Conservation (phyloP, 2,888 invertebrate genomes). For the Ormyrus nitidulus region DNA sequence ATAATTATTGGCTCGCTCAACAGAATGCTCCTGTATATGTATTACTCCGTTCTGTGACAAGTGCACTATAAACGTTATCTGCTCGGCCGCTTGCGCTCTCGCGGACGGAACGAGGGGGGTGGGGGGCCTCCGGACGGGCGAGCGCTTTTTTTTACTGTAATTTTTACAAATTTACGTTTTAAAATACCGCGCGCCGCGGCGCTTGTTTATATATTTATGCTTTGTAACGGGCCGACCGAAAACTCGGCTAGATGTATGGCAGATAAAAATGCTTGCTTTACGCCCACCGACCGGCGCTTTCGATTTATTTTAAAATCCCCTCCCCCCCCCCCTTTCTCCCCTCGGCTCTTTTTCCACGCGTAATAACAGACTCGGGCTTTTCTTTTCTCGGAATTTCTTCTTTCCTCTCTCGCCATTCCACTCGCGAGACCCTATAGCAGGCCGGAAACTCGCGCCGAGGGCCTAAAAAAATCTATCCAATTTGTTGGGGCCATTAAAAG, state of each 20-base stretch:
- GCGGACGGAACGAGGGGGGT: no score
- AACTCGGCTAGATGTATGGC: slow-evolving; percentile 5
- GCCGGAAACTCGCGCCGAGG: no score
- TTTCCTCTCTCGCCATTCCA: no score
- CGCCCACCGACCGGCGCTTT: slow-evolving; percentile 29
- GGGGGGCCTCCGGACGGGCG: neutral
- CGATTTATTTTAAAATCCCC: slow-evolving; percentile 45
- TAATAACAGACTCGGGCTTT: slow-evolving; percentile 32
- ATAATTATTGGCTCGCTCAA: slow-evolving; percentile 73
- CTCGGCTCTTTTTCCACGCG: slow-evolving; percentile 14
- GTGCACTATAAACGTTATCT: slow-evolving; percentile 58
- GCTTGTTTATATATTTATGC: slow-evolving; percentile 1
- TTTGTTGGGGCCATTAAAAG: slow-evolving; percentile 4
- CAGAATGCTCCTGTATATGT: slow-evolving; percentile 58
- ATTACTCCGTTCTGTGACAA: slow-evolving; percentile 64
- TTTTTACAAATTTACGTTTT: slow-evolving; percentile 48
- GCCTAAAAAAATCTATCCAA: neutral
- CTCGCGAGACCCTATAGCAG: no score
- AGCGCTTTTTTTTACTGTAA: slow-evolving; percentile 23
- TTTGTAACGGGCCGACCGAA: neutral
- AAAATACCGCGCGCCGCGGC: slow-evolving; percentile 4
- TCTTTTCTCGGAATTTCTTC: slow-evolving; percentile 5
- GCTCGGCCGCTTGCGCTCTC: neutral
- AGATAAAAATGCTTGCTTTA: slow-evolving; percentile 34
- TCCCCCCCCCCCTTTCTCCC: no score